Percentiles rank a stretch among this genome's conserved stretches.
phyloP scores from a whole-genome alignment of 1,140 invertebrate species.

The Platorchestia sp. region DNA sequence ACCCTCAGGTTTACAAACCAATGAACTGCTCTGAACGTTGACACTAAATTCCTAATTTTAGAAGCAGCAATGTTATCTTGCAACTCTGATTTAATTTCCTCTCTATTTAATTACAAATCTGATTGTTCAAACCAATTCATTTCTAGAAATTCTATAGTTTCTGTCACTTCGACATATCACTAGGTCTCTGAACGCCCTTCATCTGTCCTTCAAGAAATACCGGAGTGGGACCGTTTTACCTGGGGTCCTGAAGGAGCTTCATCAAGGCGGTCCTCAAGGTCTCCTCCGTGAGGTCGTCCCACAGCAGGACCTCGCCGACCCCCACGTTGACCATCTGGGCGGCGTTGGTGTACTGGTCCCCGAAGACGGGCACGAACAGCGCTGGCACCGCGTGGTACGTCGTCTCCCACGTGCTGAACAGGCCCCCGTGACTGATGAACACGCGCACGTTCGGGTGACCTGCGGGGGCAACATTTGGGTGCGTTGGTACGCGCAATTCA shows the following conservation, averaged over 20 bases:
- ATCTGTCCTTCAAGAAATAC: background rate
- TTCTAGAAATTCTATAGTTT: background rate
- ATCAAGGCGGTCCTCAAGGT: background rate
- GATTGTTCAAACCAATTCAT: too few species aligned
- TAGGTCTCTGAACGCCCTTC: background rate
- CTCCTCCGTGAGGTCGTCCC: slow-evolving; percentile 16
- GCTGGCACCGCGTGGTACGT: slow-evolving; percentile 37
- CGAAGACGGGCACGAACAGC: background rate
- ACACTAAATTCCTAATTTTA: too few species aligned
- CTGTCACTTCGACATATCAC: too few species aligned
- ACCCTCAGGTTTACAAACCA: too few species aligned
- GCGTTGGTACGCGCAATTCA: background rate
- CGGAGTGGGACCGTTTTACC: background rate
- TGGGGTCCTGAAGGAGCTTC: background rate
- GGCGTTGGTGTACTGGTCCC: background rate
- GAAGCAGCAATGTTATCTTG: too few species aligned
- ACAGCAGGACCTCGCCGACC: background rate
- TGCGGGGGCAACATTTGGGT: background rate
- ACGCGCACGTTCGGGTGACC: slow-evolving; percentile 11
- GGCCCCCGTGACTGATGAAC: slow-evolving; percentile 47
- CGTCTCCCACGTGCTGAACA: slow-evolving; percentile 40
- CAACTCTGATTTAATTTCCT: too few species aligned
- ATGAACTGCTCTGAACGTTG: too few species aligned
- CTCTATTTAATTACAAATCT: too few species aligned
- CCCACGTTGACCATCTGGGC: background rate